These are phyloP conservation scores for Dinoponera quadriceps DNA, from an alignment of 1,140 invertebrate species.

Conservation along the genomic window DNA sequence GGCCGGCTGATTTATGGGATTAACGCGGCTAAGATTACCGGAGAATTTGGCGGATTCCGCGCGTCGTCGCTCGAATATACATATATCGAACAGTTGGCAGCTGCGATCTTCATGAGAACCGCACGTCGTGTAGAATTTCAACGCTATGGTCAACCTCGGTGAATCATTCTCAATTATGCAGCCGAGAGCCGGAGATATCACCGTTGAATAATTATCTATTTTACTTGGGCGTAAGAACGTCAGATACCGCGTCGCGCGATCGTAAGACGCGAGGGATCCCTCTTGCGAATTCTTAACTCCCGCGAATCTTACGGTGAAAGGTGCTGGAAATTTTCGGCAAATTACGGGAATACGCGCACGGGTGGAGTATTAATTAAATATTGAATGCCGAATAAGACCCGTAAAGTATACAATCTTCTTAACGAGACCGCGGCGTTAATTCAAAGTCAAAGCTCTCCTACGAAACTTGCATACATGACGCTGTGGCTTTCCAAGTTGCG, in stretches of 20 bases:
- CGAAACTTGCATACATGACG: conserved; percentile 37
- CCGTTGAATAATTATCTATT: too few species aligned
- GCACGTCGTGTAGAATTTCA: too few species aligned
- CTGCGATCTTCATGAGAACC: too few species aligned
- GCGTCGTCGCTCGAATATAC: too few species aligned
- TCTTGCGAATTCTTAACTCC: background rate
- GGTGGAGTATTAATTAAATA: too few species aligned
- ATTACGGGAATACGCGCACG: background rate
- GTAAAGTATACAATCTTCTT: conserved; percentile 19
- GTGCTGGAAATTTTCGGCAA: background rate
- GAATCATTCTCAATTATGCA: too few species aligned
- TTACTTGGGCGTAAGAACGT: too few species aligned
- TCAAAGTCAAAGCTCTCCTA: conserved; percentile 31
- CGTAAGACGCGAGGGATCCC: background rate
- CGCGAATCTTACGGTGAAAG: background rate
- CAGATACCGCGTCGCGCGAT: too few species aligned
- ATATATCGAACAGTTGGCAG: too few species aligned
- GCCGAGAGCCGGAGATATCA: too few species aligned
- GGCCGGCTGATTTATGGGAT: conserved; percentile 10
- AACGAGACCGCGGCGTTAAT: conserved; percentile 35
- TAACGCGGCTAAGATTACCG: background rate
- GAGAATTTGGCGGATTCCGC: background rate
- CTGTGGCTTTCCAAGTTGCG: conserved; percentile 28
- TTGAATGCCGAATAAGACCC: background rate
- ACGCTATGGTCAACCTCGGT: too few species aligned